Evolutionary conservation across 2,113 vertebrate species (phyloP).

Genomic region (Vulpes vulpes): DNA sequence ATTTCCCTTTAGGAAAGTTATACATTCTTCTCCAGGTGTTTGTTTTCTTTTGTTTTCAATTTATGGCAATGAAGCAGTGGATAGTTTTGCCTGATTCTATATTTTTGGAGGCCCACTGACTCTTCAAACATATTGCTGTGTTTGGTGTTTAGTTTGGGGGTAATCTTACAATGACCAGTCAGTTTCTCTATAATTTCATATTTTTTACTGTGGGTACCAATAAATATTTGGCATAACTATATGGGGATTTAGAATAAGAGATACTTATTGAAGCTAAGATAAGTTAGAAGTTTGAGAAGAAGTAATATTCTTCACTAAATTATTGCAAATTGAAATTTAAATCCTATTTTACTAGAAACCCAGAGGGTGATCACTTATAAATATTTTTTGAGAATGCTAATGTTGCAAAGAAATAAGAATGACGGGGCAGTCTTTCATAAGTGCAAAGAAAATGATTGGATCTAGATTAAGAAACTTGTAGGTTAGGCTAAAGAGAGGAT

Average conservation of each 20-base stretch:
- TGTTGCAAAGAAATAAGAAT: conserved; percentile 59
- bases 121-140: background rate
- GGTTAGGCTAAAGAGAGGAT: background rate
- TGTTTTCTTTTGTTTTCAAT: background rate
- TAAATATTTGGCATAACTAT: background rate
- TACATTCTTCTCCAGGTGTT: background rate
- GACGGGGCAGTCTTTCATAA: background rate
- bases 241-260: conserved; percentile 7
- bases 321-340: conserved; percentile 50
- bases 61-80: background rate
- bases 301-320: conserved; percentile 37
- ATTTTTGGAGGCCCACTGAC: background rate
- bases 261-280: conserved; percentile 16
- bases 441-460: conserved; percentile 1
- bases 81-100: background rate
- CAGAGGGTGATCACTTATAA: background rate
- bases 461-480: background rate
- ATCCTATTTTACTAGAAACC: conserved; percentile 9
- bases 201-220: conserved; percentile 14
- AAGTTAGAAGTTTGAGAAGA: conserved; percentile 48
- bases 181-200: background rate
- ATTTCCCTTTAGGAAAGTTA: conserved; percentile 38
- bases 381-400: conserved; percentile 42
- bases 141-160: background rate
- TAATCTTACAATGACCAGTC: background rate